These are phyloP conservation scores for Scrobipalpa atriplicella DNA, from an alignment of 2,888 invertebrate genomes.

Conservation along the genomic window DNA sequence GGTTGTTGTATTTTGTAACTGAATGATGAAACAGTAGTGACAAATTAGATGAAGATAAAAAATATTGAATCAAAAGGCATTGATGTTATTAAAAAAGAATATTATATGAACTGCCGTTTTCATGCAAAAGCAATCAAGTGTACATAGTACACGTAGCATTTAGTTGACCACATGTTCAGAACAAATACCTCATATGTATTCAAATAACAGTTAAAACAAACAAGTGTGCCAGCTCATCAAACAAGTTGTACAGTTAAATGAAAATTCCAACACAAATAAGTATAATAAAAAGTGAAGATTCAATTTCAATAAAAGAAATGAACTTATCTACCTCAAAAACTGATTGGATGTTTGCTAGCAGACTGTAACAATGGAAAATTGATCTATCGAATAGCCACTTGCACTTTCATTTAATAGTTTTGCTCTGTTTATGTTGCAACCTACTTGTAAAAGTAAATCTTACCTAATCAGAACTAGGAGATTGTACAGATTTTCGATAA, in stretches of 20 bases:
- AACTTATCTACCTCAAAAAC: not conserved
- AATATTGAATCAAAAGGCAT: too few relatives aligned
- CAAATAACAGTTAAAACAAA: not conserved
- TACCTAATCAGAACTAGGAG: not conserved
- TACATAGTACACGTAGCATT: too few relatives aligned
- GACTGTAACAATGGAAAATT: not conserved
- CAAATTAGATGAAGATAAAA: too few relatives aligned
- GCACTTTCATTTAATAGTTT: slow-evolving; percentile 20
- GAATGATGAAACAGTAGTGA: too few relatives aligned
- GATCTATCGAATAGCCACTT: not conserved
- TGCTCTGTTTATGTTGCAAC: slow-evolving; percentile 22
- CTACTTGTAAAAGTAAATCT: not conserved
- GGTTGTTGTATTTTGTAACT: too few relatives aligned
- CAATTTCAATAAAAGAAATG: not conserved
- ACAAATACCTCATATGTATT: not conserved
- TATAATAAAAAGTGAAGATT: not conserved
- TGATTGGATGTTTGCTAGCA: not conserved
- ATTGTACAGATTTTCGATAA: not conserved
- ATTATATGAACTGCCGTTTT: too few relatives aligned
- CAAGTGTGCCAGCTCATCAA: slow-evolving; percentile 5
- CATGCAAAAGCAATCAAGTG: too few relatives aligned
- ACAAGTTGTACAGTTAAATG: not conserved
- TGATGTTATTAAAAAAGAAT: too few relatives aligned
- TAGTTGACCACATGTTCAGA: too few relatives aligned
- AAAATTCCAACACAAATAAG: not conserved